Evolutionary conservation across 2,797 vertebrate species (phyloP), one percentile per base, ranked within the genome.

Genomic region (Mormyrus proboscirostris): DNA sequence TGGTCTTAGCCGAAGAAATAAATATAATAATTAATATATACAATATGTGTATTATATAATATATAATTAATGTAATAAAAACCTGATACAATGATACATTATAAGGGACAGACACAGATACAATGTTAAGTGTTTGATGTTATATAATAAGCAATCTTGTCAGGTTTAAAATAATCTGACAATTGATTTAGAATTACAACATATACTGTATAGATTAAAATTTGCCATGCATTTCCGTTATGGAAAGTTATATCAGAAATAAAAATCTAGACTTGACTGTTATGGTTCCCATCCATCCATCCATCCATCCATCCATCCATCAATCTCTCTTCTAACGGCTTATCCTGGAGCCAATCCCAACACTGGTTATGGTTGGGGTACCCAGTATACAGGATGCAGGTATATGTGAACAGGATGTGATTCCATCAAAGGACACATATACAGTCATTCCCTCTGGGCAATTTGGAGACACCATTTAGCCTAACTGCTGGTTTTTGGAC

Each of bases 31-130:
- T 38, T 38, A 82, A 82, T 82, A 47, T 82, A 47, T 82, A 47
- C 76, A 44, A 82, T 82, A 9, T n/a, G 47, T 82, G 47, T 82
- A 82, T 82, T 44, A 44, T 44, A 82, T 82, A 19, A 76, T 41
- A 76, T 76, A 76, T 76, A 76, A 76, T 76, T 82, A 47, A 82
- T 82, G 41, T 47, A 82, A 47, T 47, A 82, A 47, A 82, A 82
- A 47, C 38, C 6, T n/a, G 38, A 79, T 44, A 79, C 19, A 82
- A 82, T 82, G 76, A 47, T 79, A 79, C 1, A 41, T 7, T 82
- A 44, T 82, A 82, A 82, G 6, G 47, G 41, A 47, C 19, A 47
- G 76, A 47, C 76, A 82, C 41, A 47, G 16, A 82, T 82, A 47
- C 41, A 82, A 82, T 82, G 76, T 76, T 14, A 41, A 76, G 10